phyloP scores from a whole-genome alignment of 2,113 vertebrate species.

The Anarrhichthys ocellatus region DNA sequence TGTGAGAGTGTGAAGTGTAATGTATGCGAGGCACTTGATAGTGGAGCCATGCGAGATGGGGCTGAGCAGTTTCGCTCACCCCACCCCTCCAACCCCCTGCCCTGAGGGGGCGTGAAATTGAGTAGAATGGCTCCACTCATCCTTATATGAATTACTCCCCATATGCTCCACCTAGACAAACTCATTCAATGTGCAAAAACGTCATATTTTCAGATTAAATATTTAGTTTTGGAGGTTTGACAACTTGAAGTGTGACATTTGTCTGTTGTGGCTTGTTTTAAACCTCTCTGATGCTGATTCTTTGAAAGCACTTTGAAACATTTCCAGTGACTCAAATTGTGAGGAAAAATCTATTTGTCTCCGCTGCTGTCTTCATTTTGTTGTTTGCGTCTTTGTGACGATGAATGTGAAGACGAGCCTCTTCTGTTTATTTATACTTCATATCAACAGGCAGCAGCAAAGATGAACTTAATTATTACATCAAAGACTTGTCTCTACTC shows the following conservation, averaged over 20 bases:
- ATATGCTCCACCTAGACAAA: slow-evolving; percentile 44
- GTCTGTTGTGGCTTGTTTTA: slow-evolving; percentile 50
- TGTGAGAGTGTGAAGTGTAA: slow-evolving; percentile 43
- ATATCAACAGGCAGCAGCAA: slow-evolving; percentile 34
- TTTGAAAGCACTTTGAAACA: slow-evolving; percentile 34
- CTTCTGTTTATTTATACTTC: slow-evolving; percentile 24
- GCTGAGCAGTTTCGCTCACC: slow-evolving; percentile 28
- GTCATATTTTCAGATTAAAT: slow-evolving; percentile 33
- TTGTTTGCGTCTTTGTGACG: slow-evolving; percentile 40
- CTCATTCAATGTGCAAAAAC: slow-evolving; percentile 13
- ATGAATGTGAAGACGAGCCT: slow-evolving; percentile 33
- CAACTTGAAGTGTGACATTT: slow-evolving; percentile 44
- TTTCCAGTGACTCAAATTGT: slow-evolving; percentile 38
- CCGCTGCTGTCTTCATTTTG: slow-evolving; percentile 36
- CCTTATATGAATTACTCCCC: slow-evolving; percentile 53
- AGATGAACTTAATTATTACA: slow-evolving; percentile 38
- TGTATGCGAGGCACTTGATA: slow-evolving; percentile 59
- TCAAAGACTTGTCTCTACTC: slow-evolving; percentile 29
- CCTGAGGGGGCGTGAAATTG: slow-evolving; percentile 67
- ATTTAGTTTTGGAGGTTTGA: slow-evolving; percentile 30
- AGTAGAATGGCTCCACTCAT: slow-evolving; percentile 60
- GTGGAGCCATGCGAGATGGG: slow-evolving; percentile 25
- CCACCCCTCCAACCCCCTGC: neutral
- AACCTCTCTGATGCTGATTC: slow-evolving; percentile 4
- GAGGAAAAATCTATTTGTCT: slow-evolving; percentile 28